Conservation (phyloP, 1,140 invertebrate species). For the Lepidurus arcticus region DNA sequence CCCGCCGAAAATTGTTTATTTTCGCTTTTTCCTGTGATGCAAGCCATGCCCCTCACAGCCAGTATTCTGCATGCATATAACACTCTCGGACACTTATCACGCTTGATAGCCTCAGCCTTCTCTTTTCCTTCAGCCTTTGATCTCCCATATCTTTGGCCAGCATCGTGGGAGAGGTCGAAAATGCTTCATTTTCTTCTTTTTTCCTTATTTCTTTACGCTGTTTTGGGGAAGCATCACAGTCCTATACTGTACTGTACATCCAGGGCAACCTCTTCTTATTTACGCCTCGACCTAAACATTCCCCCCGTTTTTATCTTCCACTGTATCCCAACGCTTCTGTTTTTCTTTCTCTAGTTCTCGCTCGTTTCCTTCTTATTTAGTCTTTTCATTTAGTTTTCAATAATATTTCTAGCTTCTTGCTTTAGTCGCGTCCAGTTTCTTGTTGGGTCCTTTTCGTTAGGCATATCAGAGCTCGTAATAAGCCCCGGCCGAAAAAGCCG, state of each 20-base stretch:
- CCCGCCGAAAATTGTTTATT: not conserved
- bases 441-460: not conserved
- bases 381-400: no score
- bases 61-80: conserved; percentile 14
- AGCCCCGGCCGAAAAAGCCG: not conserved
- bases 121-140: not conserved
- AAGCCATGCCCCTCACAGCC: not conserved
- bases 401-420: no score
- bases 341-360: no score
- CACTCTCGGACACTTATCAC: conserved; percentile 21
- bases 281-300: no score
- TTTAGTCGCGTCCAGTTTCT: no score
- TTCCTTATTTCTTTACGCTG: not conserved
- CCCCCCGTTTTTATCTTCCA: no score
- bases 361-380: no score
- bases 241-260: not conserved
- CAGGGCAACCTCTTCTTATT: no score
- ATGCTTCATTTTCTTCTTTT: not conserved
- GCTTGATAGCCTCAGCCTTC: not conserved
- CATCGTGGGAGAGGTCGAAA: conserved; percentile 1
- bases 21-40: conserved; percentile 2
- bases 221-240: not conserved
- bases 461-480: conserved; percentile 11
- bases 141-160: conserved; percentile 5
- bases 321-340: no score